These are phyloP conservation scores for Patella caerulea DNA, from an alignment of 2,888 invertebrate genomes.

Conservation along the genomic window DNA sequence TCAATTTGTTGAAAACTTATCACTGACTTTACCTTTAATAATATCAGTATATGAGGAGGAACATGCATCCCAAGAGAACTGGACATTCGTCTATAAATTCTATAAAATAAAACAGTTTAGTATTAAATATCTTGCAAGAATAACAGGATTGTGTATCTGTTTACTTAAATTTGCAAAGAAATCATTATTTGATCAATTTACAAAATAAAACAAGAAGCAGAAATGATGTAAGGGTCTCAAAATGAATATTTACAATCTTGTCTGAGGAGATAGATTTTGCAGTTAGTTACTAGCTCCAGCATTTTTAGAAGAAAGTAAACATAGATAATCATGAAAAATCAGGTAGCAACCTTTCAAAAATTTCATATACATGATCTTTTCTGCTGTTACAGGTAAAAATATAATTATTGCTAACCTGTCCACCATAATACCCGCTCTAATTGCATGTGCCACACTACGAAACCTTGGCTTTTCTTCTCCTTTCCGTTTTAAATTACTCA, in stretches of 20 bases:
- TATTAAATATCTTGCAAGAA: background rate
- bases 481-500: slow-evolving; percentile 67
- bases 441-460: slow-evolving; percentile 95
- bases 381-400: background rate
- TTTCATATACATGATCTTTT: too few relatives aligned
- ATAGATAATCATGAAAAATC: too few relatives aligned
- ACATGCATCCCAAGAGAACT: slow-evolving; percentile 83
- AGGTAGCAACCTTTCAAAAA: too few relatives aligned
- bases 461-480: slow-evolving; percentile 82
- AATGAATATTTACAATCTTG: too few relatives aligned
- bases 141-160: background rate
- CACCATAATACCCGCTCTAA: slow-evolving; percentile 95
- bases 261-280: too few relatives aligned
- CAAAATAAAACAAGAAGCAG: background rate
- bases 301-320: too few relatives aligned
- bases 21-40: slow-evolving; percentile 81
- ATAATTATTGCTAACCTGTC: slow-evolving; percentile 76
- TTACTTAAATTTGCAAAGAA: slow-evolving; percentile 13
- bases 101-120: slow-evolving; percentile 37
- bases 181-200: slow-evolving; percentile 8
- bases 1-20: too few relatives aligned
- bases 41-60: slow-evolving; percentile 87
- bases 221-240: too few relatives aligned
- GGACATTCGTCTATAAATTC: slow-evolving; percentile 83
- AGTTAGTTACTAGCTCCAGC: too few relatives aligned